Evolutionary conservation across 1,140 invertebrate genomes (phyloP), one percentile per base, ranked within the genome.

Genomic region (Hylyphantes graminicola): DNA sequence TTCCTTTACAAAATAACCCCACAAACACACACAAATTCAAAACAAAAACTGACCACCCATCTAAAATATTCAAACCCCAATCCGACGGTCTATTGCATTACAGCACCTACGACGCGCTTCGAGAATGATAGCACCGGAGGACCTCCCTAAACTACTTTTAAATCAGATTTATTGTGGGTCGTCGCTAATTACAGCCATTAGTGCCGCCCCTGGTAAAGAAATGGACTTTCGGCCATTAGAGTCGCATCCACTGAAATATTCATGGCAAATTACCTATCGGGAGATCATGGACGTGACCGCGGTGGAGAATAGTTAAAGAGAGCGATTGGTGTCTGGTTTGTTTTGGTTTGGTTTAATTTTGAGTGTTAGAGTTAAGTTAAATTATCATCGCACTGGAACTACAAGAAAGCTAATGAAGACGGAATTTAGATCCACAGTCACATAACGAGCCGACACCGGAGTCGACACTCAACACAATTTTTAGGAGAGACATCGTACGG

Each of bases 161-260:
- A 74, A 74, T 74, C 72, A 59, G 59, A 76, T 76, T 76, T 76
- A 76, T 76, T 64, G 53, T 21, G 48, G 21, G 21, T 50, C 21
- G 64, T 63, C 74, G 74, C 57, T 76, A 76, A 76, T 76, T 76
- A 76, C 51, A 76, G 13, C 74, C 59, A 76, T 76, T 64, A 76
- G 74, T 51, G n/a, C 10, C 0, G 10, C 7, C 21, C 59, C 59
- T 64, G 21, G 74, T 76, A 61, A 61, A 64, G 72, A 35, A 57
- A 12, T 6, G 17, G 53, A n/a, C 15, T 12, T 48, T 55, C 35
- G 8, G 48, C 59, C 72, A 74, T 74, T 74, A 74, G 55, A 35
- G 12, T 54, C 8, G 53, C 35, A 35, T 35, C 54, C 19, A n/a
- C 72, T 74, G 72, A 74, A 74, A 74, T 74, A 74, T 74, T 57